Evolutionary conservation across 1,140 invertebrate genomes (phyloP), one percentile per base, ranked within the genome.

Genomic region (Stenopsyche tienmushanensis): DNA sequence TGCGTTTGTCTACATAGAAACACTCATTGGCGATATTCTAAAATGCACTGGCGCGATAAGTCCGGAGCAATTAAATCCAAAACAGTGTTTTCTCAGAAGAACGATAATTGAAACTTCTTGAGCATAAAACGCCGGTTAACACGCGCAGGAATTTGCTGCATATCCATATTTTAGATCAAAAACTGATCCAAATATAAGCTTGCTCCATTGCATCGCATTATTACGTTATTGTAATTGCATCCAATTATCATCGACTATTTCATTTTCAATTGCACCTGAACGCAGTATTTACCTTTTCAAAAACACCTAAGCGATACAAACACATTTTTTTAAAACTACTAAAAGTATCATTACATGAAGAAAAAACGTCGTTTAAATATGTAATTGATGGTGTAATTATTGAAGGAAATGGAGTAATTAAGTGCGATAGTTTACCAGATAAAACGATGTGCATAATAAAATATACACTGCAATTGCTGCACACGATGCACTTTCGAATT

Each of bases 1-100:
- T n/a, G 7, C 7, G 44, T 47, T 15, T 13, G 29, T 13, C 29
- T 34, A 5, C 5, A 34, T 5, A 7, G 29, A 5, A 13, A 34
- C 17, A 20, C 44, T 18, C 5, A 5, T 5, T 13, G 10, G 5
- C 17, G 10, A 18, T 5, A 8, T 47, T n/a, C n/a, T n/a, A n/a
- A 47, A 47, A 15, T 15, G 44, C 44, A 13, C 10, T 15, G 10
- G 17, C 7, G 5, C 44, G 44, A 47, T 47, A 47, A 47, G 44
- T 47, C 10, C 17, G 18, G 5, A 18, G 44, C 44, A 47, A 47
- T 47, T 47, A 47, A 47, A 47, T 47, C 17, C 44, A 7, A 47
- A 47, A 47, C 10, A 9, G 44, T 9, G 10, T 15, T 20, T 47
- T 47, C 49, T 15, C 3, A 25, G 49, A 54, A 25, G 23, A 25